These are phyloP conservation scores for Chalcosyrphus nemorum DNA, from an alignment of 2,888 invertebrate genomes.

Conservation along the genomic window DNA sequence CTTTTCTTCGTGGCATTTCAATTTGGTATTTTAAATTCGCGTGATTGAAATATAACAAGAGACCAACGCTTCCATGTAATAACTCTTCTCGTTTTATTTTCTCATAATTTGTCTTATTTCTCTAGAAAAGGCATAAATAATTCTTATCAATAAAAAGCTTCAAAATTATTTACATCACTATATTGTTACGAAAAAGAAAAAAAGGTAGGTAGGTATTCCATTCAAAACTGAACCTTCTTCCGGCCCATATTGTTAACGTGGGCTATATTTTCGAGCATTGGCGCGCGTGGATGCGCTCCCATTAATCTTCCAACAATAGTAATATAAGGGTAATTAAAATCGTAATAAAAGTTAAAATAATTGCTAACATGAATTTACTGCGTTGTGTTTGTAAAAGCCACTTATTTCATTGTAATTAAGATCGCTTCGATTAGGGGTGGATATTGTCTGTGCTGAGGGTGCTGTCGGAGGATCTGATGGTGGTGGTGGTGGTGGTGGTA, in stretches of 20 bases:
- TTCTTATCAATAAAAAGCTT: slow-evolving; percentile 59
- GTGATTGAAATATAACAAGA: slow-evolving; percentile 54
- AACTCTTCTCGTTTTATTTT: slow-evolving; percentile 57
- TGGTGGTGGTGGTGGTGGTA: slow-evolving; percentile 21
- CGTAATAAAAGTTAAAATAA: slow-evolving; percentile 63
- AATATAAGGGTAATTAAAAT: slow-evolving; percentile 68
- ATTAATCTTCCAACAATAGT: slow-evolving; percentile 49
- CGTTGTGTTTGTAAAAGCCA: slow-evolving; percentile 72
- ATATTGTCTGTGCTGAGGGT: slow-evolving; percentile 59
- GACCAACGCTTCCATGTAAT: slow-evolving; percentile 31
- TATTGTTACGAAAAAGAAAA: slow-evolving; percentile 36
- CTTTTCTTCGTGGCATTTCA: slow-evolving; percentile 4
- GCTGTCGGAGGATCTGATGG: slow-evolving; percentile 14
- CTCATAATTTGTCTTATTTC: slow-evolving; percentile 41
- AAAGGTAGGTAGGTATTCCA: slow-evolving; percentile 26
- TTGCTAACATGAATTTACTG: slow-evolving; percentile 79
- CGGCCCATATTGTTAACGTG: neutral
- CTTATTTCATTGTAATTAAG: slow-evolving; percentile 76
- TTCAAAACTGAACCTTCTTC: slow-evolving; percentile 18
- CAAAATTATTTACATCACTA: slow-evolving; percentile 65
- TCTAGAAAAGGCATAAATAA: slow-evolving; percentile 65
- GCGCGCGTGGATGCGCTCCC: slow-evolving; percentile 33
- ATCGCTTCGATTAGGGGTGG: slow-evolving; percentile 74
- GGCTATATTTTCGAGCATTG: slow-evolving; percentile 5
- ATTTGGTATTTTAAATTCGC: slow-evolving; percentile 28